Evolutionary conservation across 2,113 vertebrate species (phyloP).

Genomic region (Scatophagus argus): DNA sequence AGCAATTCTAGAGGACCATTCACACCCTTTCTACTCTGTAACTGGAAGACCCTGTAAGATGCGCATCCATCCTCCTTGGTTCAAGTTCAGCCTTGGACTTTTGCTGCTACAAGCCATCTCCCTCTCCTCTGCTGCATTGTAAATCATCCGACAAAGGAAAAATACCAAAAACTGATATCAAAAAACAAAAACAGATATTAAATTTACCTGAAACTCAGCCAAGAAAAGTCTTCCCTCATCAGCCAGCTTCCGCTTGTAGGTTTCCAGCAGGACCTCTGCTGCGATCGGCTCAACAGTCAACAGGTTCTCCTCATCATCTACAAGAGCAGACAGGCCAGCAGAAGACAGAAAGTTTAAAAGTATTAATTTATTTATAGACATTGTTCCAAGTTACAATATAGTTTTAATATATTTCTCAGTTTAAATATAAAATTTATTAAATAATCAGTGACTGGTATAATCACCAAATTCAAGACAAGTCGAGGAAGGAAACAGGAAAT

Average conservation of each 20-base stretch:
- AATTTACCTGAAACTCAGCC: slow-evolving; percentile 95
- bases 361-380: background rate
- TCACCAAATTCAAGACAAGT: background rate
- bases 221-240: slow-evolving; percentile 95
- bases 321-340: slow-evolving; percentile 17
- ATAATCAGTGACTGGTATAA: background rate
- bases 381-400: background rate
- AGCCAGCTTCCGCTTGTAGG: slow-evolving; percentile 92
- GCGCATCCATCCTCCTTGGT: background rate
- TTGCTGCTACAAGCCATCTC: background rate
- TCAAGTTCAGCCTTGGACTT: background rate
- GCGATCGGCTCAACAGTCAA: slow-evolving; percentile 91
- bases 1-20: background rate
- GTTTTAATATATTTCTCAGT: background rate
- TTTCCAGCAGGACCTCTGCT: slow-evolving; percentile 87
- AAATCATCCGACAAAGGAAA: background rate
- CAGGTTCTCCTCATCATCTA: slow-evolving; percentile 89
- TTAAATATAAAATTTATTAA: background rate
- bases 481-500: background rate
- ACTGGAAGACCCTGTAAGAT: background rate
- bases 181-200: background rate
- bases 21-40: background rate
- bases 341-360: background rate
- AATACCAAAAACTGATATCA: background rate
- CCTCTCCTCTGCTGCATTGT: background rate